These are phyloP conservation scores for Dinoponera quadriceps DNA, from an alignment of 1,140 invertebrate genomes.

Conservation along the genomic window DNA sequence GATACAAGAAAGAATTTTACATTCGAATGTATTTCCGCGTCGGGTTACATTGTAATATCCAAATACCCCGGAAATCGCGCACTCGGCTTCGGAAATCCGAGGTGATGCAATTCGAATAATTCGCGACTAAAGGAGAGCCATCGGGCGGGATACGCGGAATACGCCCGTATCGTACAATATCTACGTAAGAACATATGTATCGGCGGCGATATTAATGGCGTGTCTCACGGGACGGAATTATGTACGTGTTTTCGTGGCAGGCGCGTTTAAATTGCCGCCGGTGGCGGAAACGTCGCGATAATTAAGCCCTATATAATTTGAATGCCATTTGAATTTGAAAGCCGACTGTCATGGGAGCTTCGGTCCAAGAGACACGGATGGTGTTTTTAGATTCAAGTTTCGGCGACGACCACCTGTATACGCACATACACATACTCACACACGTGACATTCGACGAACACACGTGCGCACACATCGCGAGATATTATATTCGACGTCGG, in stretches of 20 bases:
- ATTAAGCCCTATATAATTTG: slow-evolving; percentile 32
- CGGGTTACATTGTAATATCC: too few relatives aligned
- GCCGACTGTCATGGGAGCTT: slow-evolving; percentile 23
- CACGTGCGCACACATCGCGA: neutral
- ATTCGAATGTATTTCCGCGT: too few relatives aligned
- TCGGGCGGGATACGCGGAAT: too few relatives aligned
- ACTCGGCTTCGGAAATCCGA: too few relatives aligned
- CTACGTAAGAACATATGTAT: neutral
- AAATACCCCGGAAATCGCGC: too few relatives aligned
- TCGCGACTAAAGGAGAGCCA: too few relatives aligned
- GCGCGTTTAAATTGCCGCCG: slow-evolving; percentile 22
- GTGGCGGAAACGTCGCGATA: slow-evolving; percentile 28
- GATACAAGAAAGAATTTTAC: too few relatives aligned
- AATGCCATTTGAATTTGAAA: slow-evolving; percentile 52
- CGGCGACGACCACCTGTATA: slow-evolving; percentile 17
- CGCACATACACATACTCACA: neutral
- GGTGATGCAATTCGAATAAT: too few relatives aligned
- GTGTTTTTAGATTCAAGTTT: slow-evolving; percentile 52
- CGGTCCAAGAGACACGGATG: slow-evolving; percentile 41
- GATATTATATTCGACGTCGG: slow-evolving; percentile 51
- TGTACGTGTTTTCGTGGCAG: slow-evolving; percentile 12
- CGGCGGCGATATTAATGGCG: neutral
- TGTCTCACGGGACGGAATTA: neutral
- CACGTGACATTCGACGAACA: slow-evolving; percentile 26
- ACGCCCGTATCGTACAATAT: too few relatives aligned